phyloP scores from a whole-genome alignment of 2,113 vertebrate species.

The Caracal caracal region DNA sequence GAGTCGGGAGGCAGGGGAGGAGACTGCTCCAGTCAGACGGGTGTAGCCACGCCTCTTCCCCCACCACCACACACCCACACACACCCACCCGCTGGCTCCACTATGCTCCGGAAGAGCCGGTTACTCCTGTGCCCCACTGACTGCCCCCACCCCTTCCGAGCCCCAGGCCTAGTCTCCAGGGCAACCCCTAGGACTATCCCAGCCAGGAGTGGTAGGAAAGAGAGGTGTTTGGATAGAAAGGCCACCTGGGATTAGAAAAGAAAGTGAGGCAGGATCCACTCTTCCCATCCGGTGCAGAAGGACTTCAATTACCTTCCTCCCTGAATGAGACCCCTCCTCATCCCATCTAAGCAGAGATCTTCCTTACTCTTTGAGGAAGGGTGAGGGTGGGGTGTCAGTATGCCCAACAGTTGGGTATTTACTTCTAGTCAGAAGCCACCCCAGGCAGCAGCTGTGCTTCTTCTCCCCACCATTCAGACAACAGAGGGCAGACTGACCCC shows the following conservation, averaged over 20 bases:
- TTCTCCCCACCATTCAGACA: constrained; percentile 15
- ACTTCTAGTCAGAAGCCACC: constrained; percentile 39
- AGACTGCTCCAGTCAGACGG: constrained; percentile 38
- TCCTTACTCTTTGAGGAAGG: background rate
- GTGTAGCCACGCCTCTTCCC: constrained; percentile 56
- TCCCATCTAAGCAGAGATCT: background rate
- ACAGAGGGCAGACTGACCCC: constrained; percentile 65
- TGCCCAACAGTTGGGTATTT: constrained; percentile 50
- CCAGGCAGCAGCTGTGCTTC: constrained; percentile 38
- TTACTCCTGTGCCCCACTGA: constrained; percentile 75
- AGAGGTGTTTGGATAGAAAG: background rate
- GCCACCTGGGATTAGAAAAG: constrained; percentile 13
- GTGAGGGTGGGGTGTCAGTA: background rate
- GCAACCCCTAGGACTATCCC: constrained; percentile 57
- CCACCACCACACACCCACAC: constrained; percentile 67
- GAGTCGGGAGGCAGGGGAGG: constrained; percentile 29
- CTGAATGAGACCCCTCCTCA: background rate
- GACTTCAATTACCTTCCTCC: background rate
- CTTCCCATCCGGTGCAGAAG: background rate
- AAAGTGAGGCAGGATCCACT: constrained; percentile 28
- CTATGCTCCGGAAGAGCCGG: constrained; percentile 76
- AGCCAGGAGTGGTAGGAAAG: background rate
- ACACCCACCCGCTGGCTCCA: constrained; percentile 64
- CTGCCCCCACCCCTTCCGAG: constrained; percentile 77
- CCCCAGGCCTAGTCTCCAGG: constrained; percentile 72